Conservation (phyloP, 2,888 invertebrate species). For the Drosophila ezoana region DNA sequence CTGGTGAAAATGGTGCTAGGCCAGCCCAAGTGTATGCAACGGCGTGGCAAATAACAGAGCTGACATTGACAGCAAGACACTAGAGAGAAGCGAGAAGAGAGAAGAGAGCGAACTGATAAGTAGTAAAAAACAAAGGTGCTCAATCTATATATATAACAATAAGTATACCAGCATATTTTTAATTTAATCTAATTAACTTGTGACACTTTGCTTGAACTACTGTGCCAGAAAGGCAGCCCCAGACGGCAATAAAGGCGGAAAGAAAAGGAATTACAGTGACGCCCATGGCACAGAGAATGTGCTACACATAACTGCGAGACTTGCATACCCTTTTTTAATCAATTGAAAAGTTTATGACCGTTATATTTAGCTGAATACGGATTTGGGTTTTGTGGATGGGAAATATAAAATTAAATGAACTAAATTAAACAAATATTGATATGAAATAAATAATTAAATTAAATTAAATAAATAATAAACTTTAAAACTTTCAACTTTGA, state of each 20-base stretch:
- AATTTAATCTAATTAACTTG: slow-evolving; percentile 78
- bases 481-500: no score
- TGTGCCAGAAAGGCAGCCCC: slow-evolving; percentile 64
- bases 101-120: slow-evolving; percentile 13
- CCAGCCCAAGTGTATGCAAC: slow-evolving; percentile 70
- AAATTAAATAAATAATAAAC: no score
- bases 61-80: slow-evolving; percentile 76
- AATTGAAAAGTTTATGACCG: background rate
- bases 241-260: slow-evolving; percentile 1
- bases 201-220: slow-evolving; percentile 77
- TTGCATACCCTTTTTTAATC: background rate
- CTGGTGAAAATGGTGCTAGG: slow-evolving; percentile 8
- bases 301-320: background rate
- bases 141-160: slow-evolving; percentile 39
- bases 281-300: background rate
- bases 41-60: slow-evolving; percentile 20
- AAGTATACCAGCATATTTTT: slow-evolving; percentile 37
- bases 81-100: background rate
- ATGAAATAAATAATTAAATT: no score
- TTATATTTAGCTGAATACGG: no score
- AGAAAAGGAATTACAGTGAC: slow-evolving; percentile 5
- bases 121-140: slow-evolving; percentile 27
- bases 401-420: no score
- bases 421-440: no score
- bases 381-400: no score